phyloP scores from a whole-genome alignment of 2,888 invertebrate genomes.

The Parnassius glacialis region DNA sequence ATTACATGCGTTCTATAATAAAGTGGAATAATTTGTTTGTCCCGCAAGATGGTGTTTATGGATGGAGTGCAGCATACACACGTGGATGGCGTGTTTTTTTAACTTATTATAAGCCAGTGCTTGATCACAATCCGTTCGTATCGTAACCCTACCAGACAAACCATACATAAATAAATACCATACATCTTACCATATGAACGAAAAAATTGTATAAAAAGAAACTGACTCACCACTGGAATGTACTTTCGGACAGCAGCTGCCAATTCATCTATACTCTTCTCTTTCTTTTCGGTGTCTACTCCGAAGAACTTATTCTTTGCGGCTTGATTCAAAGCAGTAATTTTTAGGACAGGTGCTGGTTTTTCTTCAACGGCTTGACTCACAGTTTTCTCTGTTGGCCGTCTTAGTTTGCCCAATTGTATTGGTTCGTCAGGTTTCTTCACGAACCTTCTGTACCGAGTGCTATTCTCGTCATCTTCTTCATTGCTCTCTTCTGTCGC shows the following conservation, averaged over 20 bases:
- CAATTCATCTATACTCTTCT: slow-evolving; percentile 65
- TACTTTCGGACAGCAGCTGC: slow-evolving; percentile 71
- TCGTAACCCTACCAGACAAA: no score
- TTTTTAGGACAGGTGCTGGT: slow-evolving; percentile 55
- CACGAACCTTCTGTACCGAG: slow-evolving; percentile 50
- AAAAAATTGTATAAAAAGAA: not conserved
- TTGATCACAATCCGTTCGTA: no score
- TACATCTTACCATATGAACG: no score
- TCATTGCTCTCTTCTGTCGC: slow-evolving; percentile 58
- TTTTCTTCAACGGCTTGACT: slow-evolving; percentile 44
- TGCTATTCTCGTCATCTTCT: slow-evolving; percentile 58
- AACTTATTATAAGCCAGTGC: no score
- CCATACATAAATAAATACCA: no score
- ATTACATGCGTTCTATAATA: no score
- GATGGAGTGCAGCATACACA: no score
- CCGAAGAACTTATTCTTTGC: slow-evolving; percentile 76
- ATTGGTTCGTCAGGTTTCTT: slow-evolving; percentile 67
- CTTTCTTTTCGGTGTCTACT: slow-evolving; percentile 56
- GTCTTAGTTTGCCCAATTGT: slow-evolving; percentile 62
- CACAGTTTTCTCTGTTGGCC: slow-evolving; percentile 52
- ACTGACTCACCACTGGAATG: slow-evolving; percentile 65
- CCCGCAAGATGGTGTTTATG: no score
- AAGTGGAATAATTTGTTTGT: no score
- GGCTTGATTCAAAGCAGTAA: slow-evolving; percentile 62
- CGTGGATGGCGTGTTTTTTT: no score